phyloP scores from a whole-genome alignment of 2,797 vertebrate species.

The Lithobates pipiens region DNA sequence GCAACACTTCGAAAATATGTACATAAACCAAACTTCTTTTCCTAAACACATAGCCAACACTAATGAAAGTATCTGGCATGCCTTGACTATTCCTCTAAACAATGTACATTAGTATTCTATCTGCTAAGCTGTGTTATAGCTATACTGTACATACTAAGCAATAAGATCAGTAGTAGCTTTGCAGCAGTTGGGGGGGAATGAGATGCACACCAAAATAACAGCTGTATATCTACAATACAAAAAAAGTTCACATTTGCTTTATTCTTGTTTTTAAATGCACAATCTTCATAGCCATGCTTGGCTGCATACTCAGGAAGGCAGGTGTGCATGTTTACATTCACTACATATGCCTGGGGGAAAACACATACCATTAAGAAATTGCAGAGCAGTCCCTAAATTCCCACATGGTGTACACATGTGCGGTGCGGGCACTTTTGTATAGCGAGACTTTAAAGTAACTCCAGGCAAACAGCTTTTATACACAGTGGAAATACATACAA shows the following conservation, averaged over 20 bases:
- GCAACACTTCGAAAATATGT: neutral
- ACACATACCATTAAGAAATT: constrained; percentile 2
- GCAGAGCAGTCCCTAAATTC: constrained; percentile 7
- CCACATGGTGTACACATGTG: constrained; percentile 16
- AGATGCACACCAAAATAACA: constrained; percentile 14
- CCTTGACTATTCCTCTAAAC: neutral
- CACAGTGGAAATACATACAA: too few relatives aligned
- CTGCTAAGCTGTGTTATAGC: neutral
- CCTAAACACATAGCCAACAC: neutral
- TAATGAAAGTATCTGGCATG: constrained; percentile 2
- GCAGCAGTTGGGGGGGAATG: neutral
- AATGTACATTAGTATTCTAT: neutral
- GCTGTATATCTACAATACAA: constrained; percentile 5
- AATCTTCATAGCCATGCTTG: constrained; percentile 21
- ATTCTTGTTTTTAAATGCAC: constrained; percentile 18
- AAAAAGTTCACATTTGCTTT: constrained; percentile 1
- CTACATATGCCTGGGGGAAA: constrained; percentile 57
- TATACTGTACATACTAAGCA: constrained; percentile 16
- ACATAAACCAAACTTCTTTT: too few relatives aligned
- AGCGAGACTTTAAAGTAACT: neutral
- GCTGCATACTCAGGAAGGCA: constrained; percentile 29
- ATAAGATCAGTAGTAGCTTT: constrained; percentile 8
- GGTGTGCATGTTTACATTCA: constrained; percentile 17
- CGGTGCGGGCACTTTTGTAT: neutral
- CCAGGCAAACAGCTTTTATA: too few relatives aligned